These are phyloP conservation scores for Platysteira castanea DNA, from an alignment of 2,113 vertebrate species.

Conservation along the genomic window DNA sequence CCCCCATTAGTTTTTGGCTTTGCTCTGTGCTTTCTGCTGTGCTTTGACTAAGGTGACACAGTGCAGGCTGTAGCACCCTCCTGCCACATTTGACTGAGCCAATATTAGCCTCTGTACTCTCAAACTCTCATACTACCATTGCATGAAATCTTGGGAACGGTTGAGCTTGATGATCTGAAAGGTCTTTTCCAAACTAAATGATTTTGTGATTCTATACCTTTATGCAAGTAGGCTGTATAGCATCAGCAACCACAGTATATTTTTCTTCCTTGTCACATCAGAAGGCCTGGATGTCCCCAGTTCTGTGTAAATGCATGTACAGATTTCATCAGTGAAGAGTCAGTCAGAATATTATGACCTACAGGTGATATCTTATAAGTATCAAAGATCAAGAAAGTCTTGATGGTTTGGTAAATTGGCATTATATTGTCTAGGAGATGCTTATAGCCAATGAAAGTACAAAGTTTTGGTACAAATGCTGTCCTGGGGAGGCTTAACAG, in stretches of 20 bases:
- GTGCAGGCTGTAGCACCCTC: neutral
- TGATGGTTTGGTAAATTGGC: neutral
- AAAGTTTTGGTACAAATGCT: neutral
- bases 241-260: neutral
- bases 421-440: neutral
- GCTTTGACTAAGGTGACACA: neutral
- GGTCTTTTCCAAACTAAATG: neutral
- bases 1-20: neutral
- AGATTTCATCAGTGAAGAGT: neutral
- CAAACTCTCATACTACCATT: neutral
- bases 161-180: neutral
- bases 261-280: neutral
- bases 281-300: neutral
- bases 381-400: neutral
- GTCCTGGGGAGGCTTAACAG: neutral
- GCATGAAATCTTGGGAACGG: fast-evolving
- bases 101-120: neutral
- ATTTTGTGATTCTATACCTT: neutral
- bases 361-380: neutral
- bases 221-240: neutral
- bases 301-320: neutral
- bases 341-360: neutral
- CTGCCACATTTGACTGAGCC: neutral
- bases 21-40: neutral
- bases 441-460: neutral